These are phyloP conservation scores for Bembecia ichneumoniformis DNA, from an alignment of 2,888 invertebrate species.

Conservation along the genomic window DNA sequence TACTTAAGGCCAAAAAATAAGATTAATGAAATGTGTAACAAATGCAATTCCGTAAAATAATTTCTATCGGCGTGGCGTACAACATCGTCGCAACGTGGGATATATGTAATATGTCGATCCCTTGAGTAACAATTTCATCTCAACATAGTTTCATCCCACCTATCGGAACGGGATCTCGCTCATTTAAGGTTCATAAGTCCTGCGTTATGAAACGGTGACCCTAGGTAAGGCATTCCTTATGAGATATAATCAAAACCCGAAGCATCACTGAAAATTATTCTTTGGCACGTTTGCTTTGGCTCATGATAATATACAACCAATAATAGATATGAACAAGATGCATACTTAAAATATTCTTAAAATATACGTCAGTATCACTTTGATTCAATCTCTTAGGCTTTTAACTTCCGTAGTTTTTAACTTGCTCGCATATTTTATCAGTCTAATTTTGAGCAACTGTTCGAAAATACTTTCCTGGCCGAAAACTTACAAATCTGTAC, in stretches of 20 bases:
- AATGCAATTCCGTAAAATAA: too few species aligned
- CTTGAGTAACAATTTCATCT: background rate
- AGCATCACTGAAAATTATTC: conserved; percentile 9
- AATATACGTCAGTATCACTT: background rate
- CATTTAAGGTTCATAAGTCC: too few species aligned
- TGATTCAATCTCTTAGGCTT: background rate
- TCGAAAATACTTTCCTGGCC: background rate
- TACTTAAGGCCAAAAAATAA: too few species aligned
- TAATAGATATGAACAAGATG: background rate
- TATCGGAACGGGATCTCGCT: too few species aligned
- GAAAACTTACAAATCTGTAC: background rate
- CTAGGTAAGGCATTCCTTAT: background rate
- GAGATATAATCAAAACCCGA: background rate
- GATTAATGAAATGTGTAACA: too few species aligned
- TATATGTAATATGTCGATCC: too few species aligned
- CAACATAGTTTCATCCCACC: too few species aligned
- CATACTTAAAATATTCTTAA: background rate
- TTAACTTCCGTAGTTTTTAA: too few species aligned
- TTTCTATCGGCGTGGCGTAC: too few species aligned
- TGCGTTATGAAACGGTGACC: background rate
- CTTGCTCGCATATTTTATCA: background rate
- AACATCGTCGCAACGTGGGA: too few species aligned
- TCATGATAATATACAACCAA: conserved; percentile 3
- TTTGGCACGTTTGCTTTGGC: conserved; percentile 37
- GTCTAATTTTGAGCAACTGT: background rate